Base-by-base conservation (phyloP, 1,140 invertebrate genomes). In the Sitobion miscanthi region DNA sequence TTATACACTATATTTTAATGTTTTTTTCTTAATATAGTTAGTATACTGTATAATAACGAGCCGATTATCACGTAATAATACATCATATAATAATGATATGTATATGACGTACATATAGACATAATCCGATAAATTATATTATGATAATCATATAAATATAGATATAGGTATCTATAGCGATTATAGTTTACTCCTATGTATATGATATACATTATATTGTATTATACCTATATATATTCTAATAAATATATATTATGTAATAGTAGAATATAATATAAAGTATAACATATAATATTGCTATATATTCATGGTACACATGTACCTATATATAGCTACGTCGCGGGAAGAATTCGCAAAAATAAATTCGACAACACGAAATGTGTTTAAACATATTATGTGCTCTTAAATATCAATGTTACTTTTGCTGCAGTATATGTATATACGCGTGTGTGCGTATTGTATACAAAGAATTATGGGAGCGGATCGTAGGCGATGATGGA, bases 311-410 rank as follows among this genome's bases (percentile, higher is more conserved):
- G 42, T 54, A 54, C 52, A 6, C 52, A 54, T 21, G 5, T 23
- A 23, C 38, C 38, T 6, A 23, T 21, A 21, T 6, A 23, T 21
- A 21, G 21, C 52, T 69, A 69, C 14, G 30, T 17, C 30, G 30
- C 4, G 62, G n/a, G 21, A 77, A 21, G 20, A 77, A 77, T n/a
- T 77, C 14, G 14, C 30, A 77, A 77, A 17, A 69, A 17, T 77
- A 77, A n/a, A n/a, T 77, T 17, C 14, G 62, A 86, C 14, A 87
- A 87, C 42, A 45, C 45, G 85, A 49, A 87, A 87, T 30, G 85
- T 87, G 85, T 49, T 87, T 49, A 87, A 87, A 87, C 45, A 49
- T 49, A 87, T 49, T 87, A 45, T 87, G 30, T 87, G 42, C 11
- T 45, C 45, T 87, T 47, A 45, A 47, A 87, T n/a, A 49, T 30